A percentile compares a stretch with the other conserved stretches of the same genome.
Evolutionary conservation across 2,797 vertebrate species (phyloP).

Genomic region (Distichodus sexfasciatus): DNA sequence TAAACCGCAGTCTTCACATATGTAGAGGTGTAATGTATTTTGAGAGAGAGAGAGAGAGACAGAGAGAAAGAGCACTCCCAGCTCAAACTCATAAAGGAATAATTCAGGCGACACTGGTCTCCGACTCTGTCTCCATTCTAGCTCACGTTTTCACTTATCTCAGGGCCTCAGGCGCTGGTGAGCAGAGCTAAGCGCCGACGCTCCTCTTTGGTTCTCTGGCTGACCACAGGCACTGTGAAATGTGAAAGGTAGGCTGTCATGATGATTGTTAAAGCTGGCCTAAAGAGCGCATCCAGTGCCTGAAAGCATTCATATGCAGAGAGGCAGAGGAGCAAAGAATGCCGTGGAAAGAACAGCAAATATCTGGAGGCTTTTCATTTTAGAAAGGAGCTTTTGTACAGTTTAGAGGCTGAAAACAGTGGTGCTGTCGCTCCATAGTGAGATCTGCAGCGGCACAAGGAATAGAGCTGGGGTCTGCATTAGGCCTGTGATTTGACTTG

Average conservation of each 20-base stretch:
- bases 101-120: constrained; percentile 65
- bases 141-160: constrained; percentile 73
- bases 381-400: neutral
- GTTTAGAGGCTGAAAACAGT: neutral
- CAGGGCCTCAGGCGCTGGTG: constrained; percentile 62
- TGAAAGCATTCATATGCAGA: constrained; percentile 26
- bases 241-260: constrained; percentile 62
- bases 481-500: too few species aligned
- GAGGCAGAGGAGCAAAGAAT: neutral
- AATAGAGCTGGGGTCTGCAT: too few species aligned
- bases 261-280: constrained; percentile 56
- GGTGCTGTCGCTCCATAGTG: constrained; percentile 7
- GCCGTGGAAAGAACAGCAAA: neutral
- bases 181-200: constrained; percentile 70
- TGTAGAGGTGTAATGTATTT: neutral
- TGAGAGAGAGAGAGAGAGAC: neutral
- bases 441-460: too few species aligned
- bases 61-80: constrained; percentile 42
- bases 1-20: constrained; percentile 55
- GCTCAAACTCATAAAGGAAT: constrained; percentile 67
- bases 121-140: constrained; percentile 59
- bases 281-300: constrained; percentile 32
- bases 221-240: constrained; percentile 57
- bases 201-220: constrained; percentile 57
- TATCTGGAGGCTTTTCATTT: neutral